A percentile compares a stretch with the other conserved stretches of the same genome.
Conservation (phyloP, 2,888 invertebrate species). For the Lumbricus terrestris region DNA sequence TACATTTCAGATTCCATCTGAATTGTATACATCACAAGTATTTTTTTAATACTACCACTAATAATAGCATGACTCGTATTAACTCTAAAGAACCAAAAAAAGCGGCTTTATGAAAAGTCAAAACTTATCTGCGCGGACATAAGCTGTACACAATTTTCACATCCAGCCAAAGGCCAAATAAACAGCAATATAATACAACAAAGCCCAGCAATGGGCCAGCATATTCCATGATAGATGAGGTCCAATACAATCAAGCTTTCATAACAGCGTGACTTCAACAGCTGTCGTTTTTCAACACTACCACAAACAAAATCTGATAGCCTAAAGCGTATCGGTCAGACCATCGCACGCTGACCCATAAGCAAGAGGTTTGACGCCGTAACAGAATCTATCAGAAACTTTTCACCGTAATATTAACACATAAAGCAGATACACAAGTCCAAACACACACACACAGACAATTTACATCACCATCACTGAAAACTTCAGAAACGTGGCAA, state of each 20-base stretch:
- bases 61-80: neutral
- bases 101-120: neutral
- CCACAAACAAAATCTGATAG: neutral
- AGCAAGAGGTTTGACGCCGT: too few species aligned
- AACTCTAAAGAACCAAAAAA: neutral
- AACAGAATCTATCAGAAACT: neutral
- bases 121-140: neutral
- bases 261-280: slow-evolving; percentile 3
- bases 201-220: neutral
- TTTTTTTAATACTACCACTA: too few species aligned
- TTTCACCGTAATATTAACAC: neutral
- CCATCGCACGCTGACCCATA: neutral
- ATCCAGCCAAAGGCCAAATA: neutral
- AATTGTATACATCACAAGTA: too few species aligned
- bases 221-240: neutral
- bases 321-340: neutral
- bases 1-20: too few species aligned
- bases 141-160: neutral
- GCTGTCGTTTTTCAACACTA: slow-evolving; percentile 3
- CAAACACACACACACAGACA: neutral
- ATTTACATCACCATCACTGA: neutral
- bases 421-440: neutral
- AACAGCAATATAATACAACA: neutral
- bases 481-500: neutral
- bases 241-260: neutral